Conservation (phyloP, 2,888 invertebrate species). For the Gymnocheta viridis region DNA sequence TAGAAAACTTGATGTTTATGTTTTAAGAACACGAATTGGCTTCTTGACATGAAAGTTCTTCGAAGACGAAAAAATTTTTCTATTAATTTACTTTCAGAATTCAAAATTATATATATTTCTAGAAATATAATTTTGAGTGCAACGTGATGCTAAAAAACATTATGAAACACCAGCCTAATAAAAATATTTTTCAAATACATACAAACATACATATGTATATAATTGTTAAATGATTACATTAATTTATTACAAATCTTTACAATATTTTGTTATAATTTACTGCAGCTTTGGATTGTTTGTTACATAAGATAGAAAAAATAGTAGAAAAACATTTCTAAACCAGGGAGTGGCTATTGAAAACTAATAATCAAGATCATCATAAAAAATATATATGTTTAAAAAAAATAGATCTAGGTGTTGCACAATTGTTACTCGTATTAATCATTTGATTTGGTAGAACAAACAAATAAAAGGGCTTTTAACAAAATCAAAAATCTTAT, state of each 20-base stretch:
- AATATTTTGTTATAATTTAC: slow-evolving; percentile 47
- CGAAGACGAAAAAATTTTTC: background rate
- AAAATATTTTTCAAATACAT: background rate
- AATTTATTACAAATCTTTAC: slow-evolving; percentile 3
- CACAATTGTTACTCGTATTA: slow-evolving; percentile 11
- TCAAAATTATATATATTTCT: slow-evolving; percentile 5
- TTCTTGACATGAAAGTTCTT: background rate
- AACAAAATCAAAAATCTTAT: background rate
- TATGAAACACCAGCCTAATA: background rate
- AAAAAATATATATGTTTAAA: slow-evolving; percentile 28
- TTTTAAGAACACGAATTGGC: no score
- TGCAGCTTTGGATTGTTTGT: slow-evolving; percentile 3
- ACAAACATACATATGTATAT: background rate
- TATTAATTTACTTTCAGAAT: background rate
- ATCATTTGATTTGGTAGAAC: background rate
- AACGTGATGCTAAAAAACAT: background rate
- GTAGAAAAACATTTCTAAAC: slow-evolving; percentile 25
- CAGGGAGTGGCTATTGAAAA: slow-evolving; percentile 46
- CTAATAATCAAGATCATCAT: slow-evolving; percentile 44
- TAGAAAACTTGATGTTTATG: no score
- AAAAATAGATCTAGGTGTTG: slow-evolving; percentile 1
- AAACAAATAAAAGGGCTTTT: slow-evolving; percentile 7
- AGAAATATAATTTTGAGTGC: background rate
- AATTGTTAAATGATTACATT: slow-evolving; percentile 1
- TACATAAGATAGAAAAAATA: background rate